Evolutionary conservation across 2,888 invertebrate species (phyloP).

Genomic region (Seira musarum): DNA sequence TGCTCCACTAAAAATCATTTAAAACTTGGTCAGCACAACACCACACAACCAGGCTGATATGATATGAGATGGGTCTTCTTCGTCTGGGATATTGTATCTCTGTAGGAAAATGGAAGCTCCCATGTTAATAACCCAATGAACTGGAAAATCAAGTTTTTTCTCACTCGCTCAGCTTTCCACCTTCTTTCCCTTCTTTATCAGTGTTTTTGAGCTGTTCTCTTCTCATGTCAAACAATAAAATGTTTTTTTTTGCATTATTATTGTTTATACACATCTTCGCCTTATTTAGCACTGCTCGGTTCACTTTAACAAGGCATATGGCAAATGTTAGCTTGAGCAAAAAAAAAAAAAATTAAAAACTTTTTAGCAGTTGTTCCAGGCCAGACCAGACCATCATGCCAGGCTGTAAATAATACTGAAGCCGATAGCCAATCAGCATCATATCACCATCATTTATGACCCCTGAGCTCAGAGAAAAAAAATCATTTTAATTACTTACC

Average conservation of each 20-base stretch:
- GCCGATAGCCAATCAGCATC: neutral
- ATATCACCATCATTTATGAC: neutral
- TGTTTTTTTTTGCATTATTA: no score
- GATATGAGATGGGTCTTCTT: no score
- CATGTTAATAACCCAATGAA: conserved; percentile 61
- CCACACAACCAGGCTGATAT: neutral
- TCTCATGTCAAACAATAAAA: no score
- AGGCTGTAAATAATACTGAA: neutral
- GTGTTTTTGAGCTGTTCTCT: neutral
- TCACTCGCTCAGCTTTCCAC: neutral
- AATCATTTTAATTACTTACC: neutral
- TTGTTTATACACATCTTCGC: no score
- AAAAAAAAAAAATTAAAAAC: no score
- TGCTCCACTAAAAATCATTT: conserved; percentile 9
- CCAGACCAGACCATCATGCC: no score
- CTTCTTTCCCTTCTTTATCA: neutral
- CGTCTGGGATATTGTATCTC: no score
- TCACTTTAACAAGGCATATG: no score
- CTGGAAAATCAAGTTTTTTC: conserved; percentile 59
- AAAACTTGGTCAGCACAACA: conserved; percentile 43
- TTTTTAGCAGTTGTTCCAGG: no score
- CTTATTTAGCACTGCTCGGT: no score
- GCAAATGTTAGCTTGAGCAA: no score
- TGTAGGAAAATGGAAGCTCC: neutral
- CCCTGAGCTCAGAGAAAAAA: neutral